Base-by-base conservation (phyloP, 2,888 invertebrate genomes). In the Zaprionus lineosus region DNA sequence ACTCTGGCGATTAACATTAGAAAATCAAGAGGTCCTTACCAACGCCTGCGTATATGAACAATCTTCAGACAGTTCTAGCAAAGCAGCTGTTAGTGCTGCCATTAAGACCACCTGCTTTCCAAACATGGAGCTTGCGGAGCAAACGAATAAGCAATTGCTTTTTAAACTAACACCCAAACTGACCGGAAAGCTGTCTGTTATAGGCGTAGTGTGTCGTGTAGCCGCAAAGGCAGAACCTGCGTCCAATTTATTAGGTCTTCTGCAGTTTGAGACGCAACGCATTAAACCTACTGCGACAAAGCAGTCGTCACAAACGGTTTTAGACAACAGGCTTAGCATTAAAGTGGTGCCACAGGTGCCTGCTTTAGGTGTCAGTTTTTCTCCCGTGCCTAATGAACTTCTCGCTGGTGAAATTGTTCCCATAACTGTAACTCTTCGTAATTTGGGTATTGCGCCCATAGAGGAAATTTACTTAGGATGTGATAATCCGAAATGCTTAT, bases 291-390 rank as follows among this genome's bases (percentile, higher is more conserved):
- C 58, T 5, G 55, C 59, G n/a, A 78, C 72, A 1, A 86, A 86
- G 24, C 73, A 76, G 21, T 72, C 86, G 2, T 60, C 76, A 0
- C 82, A 86, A 43, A 78, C 74, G 3, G 21, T 88, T 19, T 78
- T 86, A 33, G 95, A 96, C 87, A 93, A 93, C 71, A 92, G 95
- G 65, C 91, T 98, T 46, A 92, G 94, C 69, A 93, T 97, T 51
- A 92, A 92, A 64, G 92, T 98, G 43, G 93, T 95, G 36, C 94
- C 95, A 8, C 93, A 94, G 68, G 94, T 96, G 62, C 97, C 98
- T 0, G 94, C 95, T 82, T 91, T 98, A 82, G 94, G 96, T 92
- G 92, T 94, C 1, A 91, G 91, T 31, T 94, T 95, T 78, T 91
- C 92, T 28, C 91, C 93, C 69, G 91, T 94, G 46, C 92, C 93